Evolutionary conservation across 2,113 vertebrate species (phyloP), one percentile per base, ranked within the genome.

Genomic region (Carlito syrichta): DNA sequence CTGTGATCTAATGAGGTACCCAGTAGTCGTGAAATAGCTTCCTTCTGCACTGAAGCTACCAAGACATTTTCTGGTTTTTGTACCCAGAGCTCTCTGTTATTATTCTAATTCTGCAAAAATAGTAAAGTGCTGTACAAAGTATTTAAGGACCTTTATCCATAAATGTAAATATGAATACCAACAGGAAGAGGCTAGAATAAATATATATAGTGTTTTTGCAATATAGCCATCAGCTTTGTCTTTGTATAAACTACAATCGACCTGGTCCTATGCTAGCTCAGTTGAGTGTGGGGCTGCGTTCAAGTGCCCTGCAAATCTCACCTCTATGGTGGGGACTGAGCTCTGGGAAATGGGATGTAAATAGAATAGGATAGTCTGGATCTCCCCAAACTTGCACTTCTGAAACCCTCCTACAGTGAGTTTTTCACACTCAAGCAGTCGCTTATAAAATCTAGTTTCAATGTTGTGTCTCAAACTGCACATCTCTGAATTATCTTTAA

Each of bases 51-150:
- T 35, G 58, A 52, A 74, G 27, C 52, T 82, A 20, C 2, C n/a
- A 23, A 35, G 68, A 71, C 54, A 63, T 89, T 81, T 74, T 82
- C 81, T 88, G 50, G 50, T 90, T 8, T 43, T 60, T 60, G 52
- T 0, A 35, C 30, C n/a, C 71, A n/a, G 1, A 58, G 20, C 35
- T 54, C 8, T 94, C 60, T 58, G 17, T 76, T 77, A 30, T 89
- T 83, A 90, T 87, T 71, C 32, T 79, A 30, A 88, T 94, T 94
- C 84, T 81, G 27, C 40, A 94, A 86, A n/a, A 95, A 79, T 3
- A 73, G 38, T 27, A 5, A 94, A 60, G 58, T 76, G 40, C 19
- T 86, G 1, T 85, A 52, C 86, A 71, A 76, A 45, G 19, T 76
- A 90, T 40, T 50, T 62, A 52, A 79, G 77, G 60, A 94, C 38